A percentile compares a stretch with the other conserved stretches of the same genome.
These are phyloP conservation scores for Dromiciops gliroides DNA, from an alignment of 2,113 vertebrate species.

Conservation along the genomic window DNA sequence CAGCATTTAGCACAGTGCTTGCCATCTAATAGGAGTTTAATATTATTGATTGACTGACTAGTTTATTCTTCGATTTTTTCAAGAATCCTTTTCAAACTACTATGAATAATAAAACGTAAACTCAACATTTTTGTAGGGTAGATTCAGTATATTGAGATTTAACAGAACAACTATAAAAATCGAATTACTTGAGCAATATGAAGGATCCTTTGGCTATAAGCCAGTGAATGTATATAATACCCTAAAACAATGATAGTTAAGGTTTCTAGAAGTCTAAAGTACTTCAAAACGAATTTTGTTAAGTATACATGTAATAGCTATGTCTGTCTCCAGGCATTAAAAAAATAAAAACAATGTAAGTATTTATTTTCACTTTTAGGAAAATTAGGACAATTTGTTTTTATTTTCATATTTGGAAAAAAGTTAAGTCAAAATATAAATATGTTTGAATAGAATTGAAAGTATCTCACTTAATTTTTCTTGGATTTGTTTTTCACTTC, in stretches of 20 bases:
- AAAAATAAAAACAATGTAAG: background rate
- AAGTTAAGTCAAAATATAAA: background rate
- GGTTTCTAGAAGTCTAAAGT: constrained; percentile 45
- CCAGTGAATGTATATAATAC: constrained; percentile 26
- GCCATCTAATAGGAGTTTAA: background rate
- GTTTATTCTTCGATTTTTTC: background rate
- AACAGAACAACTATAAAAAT: constrained; percentile 29
- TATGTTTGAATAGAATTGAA: too few relatives aligned
- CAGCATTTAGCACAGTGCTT: background rate
- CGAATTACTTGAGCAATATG: constrained; percentile 28
- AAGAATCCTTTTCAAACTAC: background rate
- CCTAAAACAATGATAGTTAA: background rate
- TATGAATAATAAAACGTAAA: background rate
- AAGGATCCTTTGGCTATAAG: constrained; percentile 9
- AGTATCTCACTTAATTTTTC: too few relatives aligned
- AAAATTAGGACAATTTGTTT: constrained; percentile 3
- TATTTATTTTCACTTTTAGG: background rate
- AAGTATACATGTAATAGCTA: constrained; percentile 1
- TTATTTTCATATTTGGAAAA: constrained; percentile 40
- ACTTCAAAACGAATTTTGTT: constrained; percentile 34
- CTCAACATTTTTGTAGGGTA: background rate
- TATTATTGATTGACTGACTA: background rate
- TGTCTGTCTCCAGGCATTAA: background rate
- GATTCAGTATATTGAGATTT: constrained; percentile 13
- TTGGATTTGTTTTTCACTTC: too few relatives aligned